Evolutionary conservation across 1,140 invertebrate species (phyloP), one percentile per base, ranked within the genome.

Genomic region (Bombus breviceps): DNA sequence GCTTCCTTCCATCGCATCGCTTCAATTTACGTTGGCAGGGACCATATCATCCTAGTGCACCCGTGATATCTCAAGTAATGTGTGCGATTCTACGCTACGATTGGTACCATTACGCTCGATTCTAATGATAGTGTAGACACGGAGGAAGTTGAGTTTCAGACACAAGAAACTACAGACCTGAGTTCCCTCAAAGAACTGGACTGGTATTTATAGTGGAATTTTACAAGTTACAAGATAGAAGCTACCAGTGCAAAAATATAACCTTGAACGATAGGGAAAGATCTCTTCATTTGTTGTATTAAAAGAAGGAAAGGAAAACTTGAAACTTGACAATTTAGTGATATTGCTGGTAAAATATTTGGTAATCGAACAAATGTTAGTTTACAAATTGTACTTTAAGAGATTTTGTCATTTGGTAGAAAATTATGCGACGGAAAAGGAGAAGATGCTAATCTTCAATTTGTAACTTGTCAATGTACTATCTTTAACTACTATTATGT

Each of bases 11-110:
- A 34, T 69, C 47, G 73, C 59, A n/a, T 62, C 78, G 47, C 47
- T 76, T 82, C 86, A 87, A 91, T 91, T 89, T 92, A 90, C 83
- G 83, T 85, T 64, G 79, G 32, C 69, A 71, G 87, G 62, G 85
- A 59, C 66, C 64, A 32, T 39, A 74, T 90, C 78, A 81, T 84
- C 47, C 66, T 47, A 53, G 64, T 39, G 82, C 34, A 47, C 72
- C 12, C 89, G 85, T 69, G 81, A 91, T 92, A 91, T 86, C 88
- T 91, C 84, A 85, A 88, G 90, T 91, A 92, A 92, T 83, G 79
- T 66, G 84, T 69, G 37, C 71, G 75, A 89, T 89, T 88, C 57
- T 79, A 32, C 37, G 41, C 57, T 86, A 78, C n/a, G 43, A 79
- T 78, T 77, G 68, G 59, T 34, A 41, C 9, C 13, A 66, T 87